Percentiles rank a stretch among this genome's conserved stretches.
Evolutionary conservation across 1,140 invertebrate species (phyloP).

Genomic region (Trichonephila clavipes): DNA sequence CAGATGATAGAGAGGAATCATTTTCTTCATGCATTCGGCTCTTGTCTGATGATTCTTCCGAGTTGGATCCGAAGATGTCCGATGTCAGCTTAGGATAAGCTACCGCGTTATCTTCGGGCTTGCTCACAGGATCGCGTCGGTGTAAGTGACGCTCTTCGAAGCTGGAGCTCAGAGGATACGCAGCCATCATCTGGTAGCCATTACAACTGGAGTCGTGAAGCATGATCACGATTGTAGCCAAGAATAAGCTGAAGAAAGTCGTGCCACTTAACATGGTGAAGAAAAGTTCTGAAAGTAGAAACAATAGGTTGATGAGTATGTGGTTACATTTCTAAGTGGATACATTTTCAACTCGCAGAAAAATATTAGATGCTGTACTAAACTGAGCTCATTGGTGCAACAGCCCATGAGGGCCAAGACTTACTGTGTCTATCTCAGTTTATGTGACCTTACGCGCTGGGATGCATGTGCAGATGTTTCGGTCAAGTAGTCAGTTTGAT

Average conservation of each 20-base stretch:
- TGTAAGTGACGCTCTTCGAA: constrained; percentile 10
- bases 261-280: constrained; percentile 35
- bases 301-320: too few species aligned
- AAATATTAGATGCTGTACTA: too few species aligned
- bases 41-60: constrained; percentile 30
- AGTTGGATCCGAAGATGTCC: constrained; percentile 57
- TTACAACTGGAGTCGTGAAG: constrained; percentile 49
- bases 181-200: constrained; percentile 41
- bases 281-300: not conserved
- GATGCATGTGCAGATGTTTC: too few species aligned
- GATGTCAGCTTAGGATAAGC: constrained; percentile 8
- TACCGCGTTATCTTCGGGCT: not conserved
- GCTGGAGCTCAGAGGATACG: constrained; percentile 36
- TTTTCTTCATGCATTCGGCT: constrained; percentile 46
- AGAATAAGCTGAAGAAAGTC: not conserved
- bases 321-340: too few species aligned
- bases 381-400: too few species aligned
- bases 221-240: not conserved
- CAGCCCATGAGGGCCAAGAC: too few species aligned
- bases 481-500: too few species aligned
- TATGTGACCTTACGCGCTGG: too few species aligned
- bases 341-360: too few species aligned
- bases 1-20: constrained; percentile 54
- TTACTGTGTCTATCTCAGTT: too few species aligned
- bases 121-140: constrained; percentile 11